A percentile compares a stretch with the other conserved stretches of the same genome.
phyloP scores from a whole-genome alignment of 2,888 invertebrate species.

The Cataglyphis albicans region DNA sequence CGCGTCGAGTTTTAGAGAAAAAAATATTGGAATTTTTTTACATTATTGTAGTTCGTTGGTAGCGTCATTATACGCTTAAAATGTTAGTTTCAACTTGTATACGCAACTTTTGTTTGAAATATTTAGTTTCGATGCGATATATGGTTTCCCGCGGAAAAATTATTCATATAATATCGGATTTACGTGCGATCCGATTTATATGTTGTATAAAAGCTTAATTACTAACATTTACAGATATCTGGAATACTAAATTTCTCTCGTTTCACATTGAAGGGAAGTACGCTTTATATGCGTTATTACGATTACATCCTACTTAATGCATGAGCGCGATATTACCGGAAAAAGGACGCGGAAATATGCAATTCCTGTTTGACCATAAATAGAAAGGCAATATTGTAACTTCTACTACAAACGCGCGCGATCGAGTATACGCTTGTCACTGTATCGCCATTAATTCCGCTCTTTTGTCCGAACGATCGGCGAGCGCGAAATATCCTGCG shows the following conservation, averaged over 20 bases:
- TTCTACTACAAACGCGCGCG: background rate
- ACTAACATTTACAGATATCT: slow-evolving; percentile 38
- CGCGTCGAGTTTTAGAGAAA: background rate
- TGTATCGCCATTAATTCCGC: slow-evolving; percentile 2
- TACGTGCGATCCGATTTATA: slow-evolving; percentile 45
- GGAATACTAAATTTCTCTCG: slow-evolving; percentile 14
- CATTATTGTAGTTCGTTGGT: background rate
- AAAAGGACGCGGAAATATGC: background rate
- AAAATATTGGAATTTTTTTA: slow-evolving; percentile 8
- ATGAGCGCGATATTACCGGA: slow-evolving; percentile 23
- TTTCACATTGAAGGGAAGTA: slow-evolving; percentile 12
- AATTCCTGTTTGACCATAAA: slow-evolving; percentile 23
- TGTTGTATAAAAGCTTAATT: slow-evolving; percentile 46
- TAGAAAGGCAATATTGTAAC: slow-evolving; percentile 6
- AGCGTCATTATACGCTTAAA: slow-evolving; percentile 28
- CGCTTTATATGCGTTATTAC: slow-evolving; percentile 29
- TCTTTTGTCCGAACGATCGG: background rate
- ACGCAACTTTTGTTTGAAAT: slow-evolving; percentile 30
- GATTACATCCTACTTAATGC: slow-evolving; percentile 31
- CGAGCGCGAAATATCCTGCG: slow-evolving; percentile 26
- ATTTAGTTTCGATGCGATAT: slow-evolving; percentile 22
- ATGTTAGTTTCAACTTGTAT: slow-evolving; percentile 1
- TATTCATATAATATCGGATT: slow-evolving; percentile 42
- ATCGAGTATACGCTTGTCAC: background rate
- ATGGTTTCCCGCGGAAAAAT: slow-evolving; percentile 25